phyloP scores from a whole-genome alignment of 2,888 invertebrate species.

The Heliconius cydno region DNA sequence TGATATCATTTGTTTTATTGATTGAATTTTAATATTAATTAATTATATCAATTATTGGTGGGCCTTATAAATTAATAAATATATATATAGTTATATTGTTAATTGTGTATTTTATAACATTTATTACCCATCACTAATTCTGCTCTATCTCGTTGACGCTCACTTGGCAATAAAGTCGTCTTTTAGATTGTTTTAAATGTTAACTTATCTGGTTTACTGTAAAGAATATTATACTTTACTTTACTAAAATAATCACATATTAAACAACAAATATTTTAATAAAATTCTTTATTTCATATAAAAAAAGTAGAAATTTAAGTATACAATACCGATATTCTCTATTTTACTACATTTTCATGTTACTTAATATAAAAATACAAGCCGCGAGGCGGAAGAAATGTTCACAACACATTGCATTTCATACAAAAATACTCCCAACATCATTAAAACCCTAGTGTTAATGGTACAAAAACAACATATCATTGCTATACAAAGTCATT shows the following conservation, averaged over 20 bases:
- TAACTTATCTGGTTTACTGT: too few relatives aligned
- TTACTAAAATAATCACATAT: neutral
- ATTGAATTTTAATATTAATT: neutral
- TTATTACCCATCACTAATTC: neutral
- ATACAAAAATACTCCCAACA: constrained; percentile 29
- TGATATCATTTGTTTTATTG: neutral
- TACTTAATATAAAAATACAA: constrained; percentile 32
- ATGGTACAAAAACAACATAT: constrained; percentile 38
- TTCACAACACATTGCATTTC: constrained; percentile 23
- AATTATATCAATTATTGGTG: too few relatives aligned
- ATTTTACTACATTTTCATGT: constrained; percentile 7
- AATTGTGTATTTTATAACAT: neutral
- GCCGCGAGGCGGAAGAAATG: constrained; percentile 18
- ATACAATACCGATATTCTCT: constrained; percentile 11
- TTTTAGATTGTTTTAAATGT: too few relatives aligned
- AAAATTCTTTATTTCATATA: constrained; percentile 26
- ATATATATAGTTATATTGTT: neutral
- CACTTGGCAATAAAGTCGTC: neutral
- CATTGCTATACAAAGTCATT: constrained; percentile 45
- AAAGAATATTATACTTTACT: neutral
- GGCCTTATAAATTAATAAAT: neutral
- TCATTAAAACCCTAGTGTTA: constrained; percentile 34
- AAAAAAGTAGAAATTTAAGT: constrained; percentile 22
- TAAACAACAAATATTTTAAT: neutral
- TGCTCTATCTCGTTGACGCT: neutral